These are phyloP conservation scores for Eriocheir sinensis DNA, from an alignment of 1,140 invertebrate genomes.

Conservation along the genomic window DNA sequence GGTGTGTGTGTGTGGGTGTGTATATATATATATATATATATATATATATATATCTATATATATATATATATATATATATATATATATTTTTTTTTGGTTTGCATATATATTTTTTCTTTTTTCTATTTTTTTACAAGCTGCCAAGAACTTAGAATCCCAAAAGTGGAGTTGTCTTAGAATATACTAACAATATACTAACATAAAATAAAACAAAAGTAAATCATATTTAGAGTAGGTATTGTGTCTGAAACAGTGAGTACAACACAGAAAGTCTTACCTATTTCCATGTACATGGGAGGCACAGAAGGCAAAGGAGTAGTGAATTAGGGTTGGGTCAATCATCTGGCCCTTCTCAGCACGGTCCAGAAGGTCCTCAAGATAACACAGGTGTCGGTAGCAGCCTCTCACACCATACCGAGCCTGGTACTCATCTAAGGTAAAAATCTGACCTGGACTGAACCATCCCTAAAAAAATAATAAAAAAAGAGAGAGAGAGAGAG, in stretches of 20 bases:
- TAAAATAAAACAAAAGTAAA: too few relatives aligned
- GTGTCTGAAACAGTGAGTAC: too few relatives aligned
- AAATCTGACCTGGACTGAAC: constrained; percentile 99
- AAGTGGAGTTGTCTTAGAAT: not conserved
- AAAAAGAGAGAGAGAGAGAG: too few relatives aligned
- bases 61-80: constrained; percentile 52
- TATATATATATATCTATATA: constrained; percentile 54
- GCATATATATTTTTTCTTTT: not conserved
- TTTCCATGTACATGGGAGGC: constrained; percentile 99
- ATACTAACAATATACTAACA: not conserved
- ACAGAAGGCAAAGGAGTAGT: constrained; percentile 99
- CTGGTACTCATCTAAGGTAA: constrained; percentile 99
- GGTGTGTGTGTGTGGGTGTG: not conserved
- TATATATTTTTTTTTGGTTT: not conserved
- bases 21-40: constrained; percentile 59
- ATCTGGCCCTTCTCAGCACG: constrained; percentile 96
- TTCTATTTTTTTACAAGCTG: too few relatives aligned
- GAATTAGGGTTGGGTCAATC: constrained; percentile 98
- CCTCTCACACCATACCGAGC: constrained; percentile 98
- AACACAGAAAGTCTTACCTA: constrained; percentile 87
- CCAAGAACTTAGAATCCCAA: too few relatives aligned
- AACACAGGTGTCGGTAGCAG: constrained; percentile 97
- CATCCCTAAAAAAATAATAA: constrained; percentile 90
- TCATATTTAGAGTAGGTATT: too few relatives aligned
- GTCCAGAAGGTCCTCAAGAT: constrained; percentile 97